phyloP scores from a whole-genome alignment of 2,113 vertebrate genomes.

The Ciconia boyciana region DNA sequence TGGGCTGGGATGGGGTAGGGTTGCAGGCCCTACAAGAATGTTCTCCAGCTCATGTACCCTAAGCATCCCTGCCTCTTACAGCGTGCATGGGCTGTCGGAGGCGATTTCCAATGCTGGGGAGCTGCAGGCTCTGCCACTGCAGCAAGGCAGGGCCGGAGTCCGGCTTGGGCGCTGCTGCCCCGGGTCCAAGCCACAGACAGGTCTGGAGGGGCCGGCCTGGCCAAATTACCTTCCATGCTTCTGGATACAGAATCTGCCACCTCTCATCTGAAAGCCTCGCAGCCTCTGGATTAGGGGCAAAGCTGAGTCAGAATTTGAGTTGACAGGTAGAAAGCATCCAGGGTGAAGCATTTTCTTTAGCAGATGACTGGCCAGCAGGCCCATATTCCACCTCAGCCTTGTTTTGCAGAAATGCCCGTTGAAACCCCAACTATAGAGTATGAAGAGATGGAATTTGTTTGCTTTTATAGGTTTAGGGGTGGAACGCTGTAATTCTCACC shows the following conservation, averaged over 20 bases:
- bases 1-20: not conserved
- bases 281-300: not conserved
- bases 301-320: not conserved
- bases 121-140: not conserved
- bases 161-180: not conserved
- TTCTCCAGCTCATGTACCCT: accelerated
- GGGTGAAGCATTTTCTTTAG: not conserved
- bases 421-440: not conserved
- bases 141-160: accelerated
- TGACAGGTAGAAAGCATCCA: not conserved
- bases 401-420: not conserved
- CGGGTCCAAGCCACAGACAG: not conserved
- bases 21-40: not conserved
- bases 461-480: not conserved
- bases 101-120: accelerated
- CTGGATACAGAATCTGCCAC: not conserved
- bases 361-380: not conserved
- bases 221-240: not conserved
- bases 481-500: not conserved
- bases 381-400: not conserved
- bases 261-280: not conserved
- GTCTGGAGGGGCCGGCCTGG: not conserved
- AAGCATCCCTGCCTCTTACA: not conserved
- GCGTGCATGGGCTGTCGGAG: accelerated
- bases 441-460: not conserved